These are phyloP conservation scores for Trogon melanurus DNA, from an alignment of 2,113 vertebrate genomes.

Conservation along the genomic window DNA sequence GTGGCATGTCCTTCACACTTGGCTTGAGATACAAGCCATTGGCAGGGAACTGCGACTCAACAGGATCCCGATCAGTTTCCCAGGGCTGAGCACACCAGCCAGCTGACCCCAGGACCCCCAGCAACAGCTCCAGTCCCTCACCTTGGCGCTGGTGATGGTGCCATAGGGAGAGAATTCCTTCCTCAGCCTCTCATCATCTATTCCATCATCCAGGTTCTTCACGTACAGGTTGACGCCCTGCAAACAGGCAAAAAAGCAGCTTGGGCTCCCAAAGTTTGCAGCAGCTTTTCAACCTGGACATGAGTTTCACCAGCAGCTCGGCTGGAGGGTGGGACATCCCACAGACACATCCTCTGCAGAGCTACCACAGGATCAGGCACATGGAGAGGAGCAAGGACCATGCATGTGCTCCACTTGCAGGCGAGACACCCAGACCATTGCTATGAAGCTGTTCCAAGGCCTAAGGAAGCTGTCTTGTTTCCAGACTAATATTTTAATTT, in stretches of 20 bases:
- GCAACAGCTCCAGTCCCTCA: constrained; percentile 19
- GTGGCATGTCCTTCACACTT: neutral
- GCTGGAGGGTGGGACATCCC: neutral
- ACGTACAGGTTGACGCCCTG: constrained; percentile 97
- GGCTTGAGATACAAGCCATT: neutral
- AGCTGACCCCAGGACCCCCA: neutral
- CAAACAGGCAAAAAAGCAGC: neutral
- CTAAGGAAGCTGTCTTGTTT: neutral
- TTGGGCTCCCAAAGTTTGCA: neutral
- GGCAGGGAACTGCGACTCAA: neutral
- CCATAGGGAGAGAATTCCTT: constrained; percentile 96
- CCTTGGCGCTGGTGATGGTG: constrained; percentile 97
- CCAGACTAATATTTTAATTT: neutral
- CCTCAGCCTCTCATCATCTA: constrained; percentile 89
- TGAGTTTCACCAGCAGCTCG: neutral
- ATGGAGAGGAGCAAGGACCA: neutral
- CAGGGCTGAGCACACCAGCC: fast-evolving
- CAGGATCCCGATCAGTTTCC: neutral
- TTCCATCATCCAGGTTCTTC: constrained; percentile 94
- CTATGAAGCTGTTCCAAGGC: neutral
- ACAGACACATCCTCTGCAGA: neutral
- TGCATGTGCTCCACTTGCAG: fast-evolving
- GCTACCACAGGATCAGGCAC: neutral
- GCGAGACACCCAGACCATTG: fast-evolving
- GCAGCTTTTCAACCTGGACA: neutral